Base-by-base conservation (phyloP, 2,888 invertebrate species). In the Noctua pronuba region DNA sequence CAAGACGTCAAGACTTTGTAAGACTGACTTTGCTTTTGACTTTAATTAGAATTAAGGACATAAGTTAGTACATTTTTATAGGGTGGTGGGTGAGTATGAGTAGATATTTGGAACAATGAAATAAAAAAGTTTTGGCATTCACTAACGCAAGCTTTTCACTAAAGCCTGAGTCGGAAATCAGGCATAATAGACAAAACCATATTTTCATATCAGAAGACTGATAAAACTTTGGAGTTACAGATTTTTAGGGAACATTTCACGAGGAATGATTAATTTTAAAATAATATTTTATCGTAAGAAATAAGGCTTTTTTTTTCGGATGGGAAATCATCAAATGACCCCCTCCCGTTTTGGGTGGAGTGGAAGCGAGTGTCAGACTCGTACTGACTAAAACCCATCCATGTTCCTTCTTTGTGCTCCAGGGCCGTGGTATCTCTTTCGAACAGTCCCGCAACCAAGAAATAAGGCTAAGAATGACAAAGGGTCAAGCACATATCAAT, bases 1-100 rank as follows among this genome's bases (percentile, higher is more conserved):
- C 93, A 24, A 90, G 89, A 69, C 88, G 93, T 35, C 90, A 95
- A 66, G 97, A 97, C 83, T 96, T 92, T 91, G 97, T 97, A 88
- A 93, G 95, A n/a, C n/a, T n/a, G n/a, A n/a, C n/a, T n/a, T n/a
- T 92, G 62, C 4, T 16, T 62, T 67, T n/a, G 1, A 11, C 10
- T 11, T 35, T 21, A 21, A 62, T 35, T 62, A 62, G 8, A 31
- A 60, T 60, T 18, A 60, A 1, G 31, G 31, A 60, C 3, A 3
- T 60, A 31, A 31, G 1, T 60, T 16, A 28, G 16, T 58, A 58
- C 13, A n/a, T 5, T n/a, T 11, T 11, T 38, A 11, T 16, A 13
- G 13, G 13, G n/a, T 13, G 11, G n/a, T n/a, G n/a, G 55, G n/a
- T 28, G n/a, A 28, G n/a, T n/a, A 16, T 28, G n/a, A 28, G n/a